Conservation (phyloP, 2,113 vertebrate genomes). For the Etheostoma cragini region DNA sequence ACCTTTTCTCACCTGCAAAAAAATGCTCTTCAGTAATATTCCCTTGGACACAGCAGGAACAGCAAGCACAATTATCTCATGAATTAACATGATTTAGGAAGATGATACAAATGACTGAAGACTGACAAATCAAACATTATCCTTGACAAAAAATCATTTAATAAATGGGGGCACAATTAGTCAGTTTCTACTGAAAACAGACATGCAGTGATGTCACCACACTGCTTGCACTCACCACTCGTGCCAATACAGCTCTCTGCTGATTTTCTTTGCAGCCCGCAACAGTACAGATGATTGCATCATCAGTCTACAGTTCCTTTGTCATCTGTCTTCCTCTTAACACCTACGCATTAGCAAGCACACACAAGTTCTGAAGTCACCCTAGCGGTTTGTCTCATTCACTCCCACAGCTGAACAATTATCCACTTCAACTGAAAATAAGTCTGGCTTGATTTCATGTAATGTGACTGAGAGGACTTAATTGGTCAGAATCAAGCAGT, state of each 20-base stretch:
- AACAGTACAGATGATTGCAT: constrained; percentile 49
- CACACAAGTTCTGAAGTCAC: constrained; percentile 21
- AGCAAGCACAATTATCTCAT: not conserved
- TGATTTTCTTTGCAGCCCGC: constrained; percentile 55
- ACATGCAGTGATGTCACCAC: not conserved
- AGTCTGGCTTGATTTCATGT: constrained; percentile 28
- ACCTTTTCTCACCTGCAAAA: not conserved
- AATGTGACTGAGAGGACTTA: constrained; percentile 28
- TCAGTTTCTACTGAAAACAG: constrained; percentile 14
- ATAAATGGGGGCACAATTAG: not conserved
- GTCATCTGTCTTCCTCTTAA: constrained; percentile 52
- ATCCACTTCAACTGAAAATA: constrained; percentile 39
- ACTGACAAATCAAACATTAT: not conserved
- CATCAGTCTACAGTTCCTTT: constrained; percentile 52
- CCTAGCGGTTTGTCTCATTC: constrained; percentile 15
- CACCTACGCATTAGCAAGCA: constrained; percentile 23
- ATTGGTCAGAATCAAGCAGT: constrained; percentile 31
- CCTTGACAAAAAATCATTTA: constrained; percentile 8
- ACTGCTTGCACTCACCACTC: not conserved
- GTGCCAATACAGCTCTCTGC: constrained; percentile 17
- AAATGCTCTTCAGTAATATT: not conserved
- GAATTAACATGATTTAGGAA: constrained; percentile 2
- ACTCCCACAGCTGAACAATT: constrained; percentile 52
- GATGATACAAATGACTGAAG: not conserved
- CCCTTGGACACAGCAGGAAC: not conserved